Base-by-base conservation (phyloP, 2,888 invertebrate genomes). In the Heliconius charithonia region DNA sequence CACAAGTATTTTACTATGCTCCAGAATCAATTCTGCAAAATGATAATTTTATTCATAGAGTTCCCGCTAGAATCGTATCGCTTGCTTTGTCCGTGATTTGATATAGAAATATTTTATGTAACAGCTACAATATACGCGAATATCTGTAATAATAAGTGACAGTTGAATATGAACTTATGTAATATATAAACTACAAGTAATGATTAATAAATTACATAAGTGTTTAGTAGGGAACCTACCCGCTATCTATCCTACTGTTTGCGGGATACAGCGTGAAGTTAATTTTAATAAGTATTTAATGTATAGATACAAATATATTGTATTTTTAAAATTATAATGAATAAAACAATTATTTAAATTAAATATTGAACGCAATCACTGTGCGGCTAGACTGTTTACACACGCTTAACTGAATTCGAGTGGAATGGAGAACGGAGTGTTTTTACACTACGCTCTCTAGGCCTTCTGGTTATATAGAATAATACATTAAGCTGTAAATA, bases 41-140 rank as follows among this genome's bases (percentile, higher is more conserved):
- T 91, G 94, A 94, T 94, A 94, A 94, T 94, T 94, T 94, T 94
- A 94, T 94, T 94, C 94, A 94, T 94, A 93, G 94, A 93, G 93
- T 93, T 93, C 89, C 91, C 90, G 91, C 91, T 90, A 90, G 91
- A 92, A 92, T 91, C 88, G 93, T 92, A 93, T 92, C 90, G 93
- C 91, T 93, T 93, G 93, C 94, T 93, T 92, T 91, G 90, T 90
- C 90, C 92, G 92, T 92, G 93, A 93, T 93, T 93, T 88, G 91
- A 90, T 93, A 91, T 87, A 87, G 89, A 92, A 84, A 85, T 84
- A 84, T 85, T 84, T 82, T 83, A 84, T 37, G 79, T 63, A 85
- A 84, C 81, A 79, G 80, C 77, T 78, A 66, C 22, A 62, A 62
- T 32, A 29, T 73, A 67, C 66, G 67, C 56, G 67, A 56, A 72